Percentiles rank a stretch among this genome's conserved stretches.
phyloP scores from a whole-genome alignment of 2,113 vertebrate species.

The Gavia stellata region DNA sequence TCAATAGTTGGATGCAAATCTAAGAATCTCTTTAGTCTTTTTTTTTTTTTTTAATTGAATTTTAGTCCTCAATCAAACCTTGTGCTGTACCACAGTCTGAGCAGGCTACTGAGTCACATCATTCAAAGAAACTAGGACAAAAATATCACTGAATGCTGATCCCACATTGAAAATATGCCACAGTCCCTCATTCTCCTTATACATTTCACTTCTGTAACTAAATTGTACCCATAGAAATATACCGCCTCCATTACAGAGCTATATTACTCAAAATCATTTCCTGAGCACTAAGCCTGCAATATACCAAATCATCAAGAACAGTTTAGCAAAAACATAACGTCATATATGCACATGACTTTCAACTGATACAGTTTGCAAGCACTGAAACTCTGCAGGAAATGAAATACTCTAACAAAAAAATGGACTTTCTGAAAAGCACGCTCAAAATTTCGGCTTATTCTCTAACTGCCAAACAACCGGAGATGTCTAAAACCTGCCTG shows the following conservation, averaged over 20 bases:
- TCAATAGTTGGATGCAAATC: neutral
- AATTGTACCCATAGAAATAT: neutral
- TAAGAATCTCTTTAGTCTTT: neutral
- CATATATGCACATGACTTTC: constrained; percentile 37
- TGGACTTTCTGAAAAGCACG: neutral
- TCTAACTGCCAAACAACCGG: neutral
- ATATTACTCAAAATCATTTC: constrained; percentile 27
- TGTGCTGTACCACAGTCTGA: neutral
- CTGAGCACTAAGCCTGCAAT: neutral
- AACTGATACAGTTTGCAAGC: neutral
- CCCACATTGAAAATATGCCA: neutral
- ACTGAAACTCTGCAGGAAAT: neutral
- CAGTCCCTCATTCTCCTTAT: neutral
- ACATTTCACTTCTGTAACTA: neutral
- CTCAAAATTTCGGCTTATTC: neutral
- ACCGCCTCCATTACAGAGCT: neutral
- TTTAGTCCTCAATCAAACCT: neutral
- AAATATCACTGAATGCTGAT: constrained; percentile 29
- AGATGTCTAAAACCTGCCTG: neutral
- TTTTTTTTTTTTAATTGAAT: neutral
- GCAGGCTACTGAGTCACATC: neutral
- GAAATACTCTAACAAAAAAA: neutral
- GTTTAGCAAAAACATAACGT: constrained; percentile 33
- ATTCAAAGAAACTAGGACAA: constrained; percentile 4
- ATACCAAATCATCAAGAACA: neutral